These are phyloP conservation scores for Picathartes gymnocephalus DNA, from an alignment of 2,113 vertebrate genomes.

Conservation along the genomic window DNA sequence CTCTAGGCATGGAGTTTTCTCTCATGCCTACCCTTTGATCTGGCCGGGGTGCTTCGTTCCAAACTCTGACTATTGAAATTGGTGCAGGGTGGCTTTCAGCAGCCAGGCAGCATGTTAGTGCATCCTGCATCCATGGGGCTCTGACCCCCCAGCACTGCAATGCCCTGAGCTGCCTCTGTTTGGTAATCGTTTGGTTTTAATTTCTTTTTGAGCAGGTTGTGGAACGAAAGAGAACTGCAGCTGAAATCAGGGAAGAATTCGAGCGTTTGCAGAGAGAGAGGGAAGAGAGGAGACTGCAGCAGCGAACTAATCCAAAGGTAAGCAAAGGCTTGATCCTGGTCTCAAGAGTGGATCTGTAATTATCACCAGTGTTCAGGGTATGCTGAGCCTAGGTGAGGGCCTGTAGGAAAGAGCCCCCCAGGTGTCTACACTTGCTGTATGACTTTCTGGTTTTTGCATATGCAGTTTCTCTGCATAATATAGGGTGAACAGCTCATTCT, in stretches of 20 bases:
- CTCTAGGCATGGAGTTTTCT: neutral
- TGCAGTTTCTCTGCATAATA: neutral
- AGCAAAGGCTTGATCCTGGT: neutral
- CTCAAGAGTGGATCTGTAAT: neutral
- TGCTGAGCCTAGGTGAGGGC: neutral
- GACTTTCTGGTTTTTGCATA: neutral
- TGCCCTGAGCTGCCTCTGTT: neutral
- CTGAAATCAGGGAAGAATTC: slow-evolving; percentile 95
- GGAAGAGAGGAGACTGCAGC: slow-evolving; percentile 91
- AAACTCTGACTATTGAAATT: neutral
- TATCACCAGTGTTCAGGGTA: neutral
- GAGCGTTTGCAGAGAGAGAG: slow-evolving; percentile 92
- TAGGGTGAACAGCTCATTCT: neutral
- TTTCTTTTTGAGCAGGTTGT: slow-evolving; percentile 80
- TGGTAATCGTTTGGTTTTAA: neutral
- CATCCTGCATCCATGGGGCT: neutral
- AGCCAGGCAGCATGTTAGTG: fast-evolving
- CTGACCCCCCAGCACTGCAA: neutral
- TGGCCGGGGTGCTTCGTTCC: neutral
- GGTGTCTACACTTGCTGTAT: neutral
- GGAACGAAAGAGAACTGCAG: slow-evolving; percentile 90
- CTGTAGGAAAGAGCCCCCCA: neutral
- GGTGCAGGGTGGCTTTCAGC: neutral
- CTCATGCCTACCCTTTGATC: neutral
- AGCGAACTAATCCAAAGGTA: slow-evolving; percentile 98